These are phyloP conservation scores for Chaetogeoica ovagalla DNA, from an alignment of 2,888 invertebrate species.

Conservation along the genomic window DNA sequence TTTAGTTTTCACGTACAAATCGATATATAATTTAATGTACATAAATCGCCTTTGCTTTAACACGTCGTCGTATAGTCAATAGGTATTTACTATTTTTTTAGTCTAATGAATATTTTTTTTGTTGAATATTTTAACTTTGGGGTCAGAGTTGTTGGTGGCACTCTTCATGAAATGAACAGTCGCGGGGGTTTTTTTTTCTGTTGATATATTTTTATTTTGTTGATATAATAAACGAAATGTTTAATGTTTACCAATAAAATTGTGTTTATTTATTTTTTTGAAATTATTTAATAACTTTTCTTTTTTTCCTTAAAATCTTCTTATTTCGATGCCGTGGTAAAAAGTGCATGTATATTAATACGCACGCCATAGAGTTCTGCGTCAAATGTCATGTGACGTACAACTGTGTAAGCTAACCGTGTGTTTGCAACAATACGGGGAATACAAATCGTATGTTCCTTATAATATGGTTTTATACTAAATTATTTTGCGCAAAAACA, in stretches of 20 bases:
- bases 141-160: slow-evolving; percentile 45
- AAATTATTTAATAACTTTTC: too few relatives aligned
- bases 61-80: slow-evolving; percentile 25
- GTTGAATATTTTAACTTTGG: slow-evolving; percentile 33
- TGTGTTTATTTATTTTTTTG: neutral
- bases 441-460: too few relatives aligned
- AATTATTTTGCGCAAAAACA: too few relatives aligned
- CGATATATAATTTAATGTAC: slow-evolving; percentile 14
- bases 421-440: too few relatives aligned
- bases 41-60: slow-evolving; percentile 17
- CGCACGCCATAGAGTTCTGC: too few relatives aligned
- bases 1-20: slow-evolving; percentile 35
- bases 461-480: too few relatives aligned
- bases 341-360: too few relatives aligned
- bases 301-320: too few relatives aligned
- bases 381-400: too few relatives aligned
- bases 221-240: slow-evolving; percentile 28
- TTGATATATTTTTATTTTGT: slow-evolving; percentile 49
- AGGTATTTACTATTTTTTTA: slow-evolving; percentile 44
- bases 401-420: too few relatives aligned
- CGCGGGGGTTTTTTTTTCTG: slow-evolving; percentile 21
- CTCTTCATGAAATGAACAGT: slow-evolving; percentile 32
- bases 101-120: slow-evolving; percentile 25
- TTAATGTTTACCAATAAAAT: slow-evolving; percentile 19
- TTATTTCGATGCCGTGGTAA: too few relatives aligned